Base-by-base conservation (phyloP, 1,140 invertebrate genomes). In the Physella acuta region DNA sequence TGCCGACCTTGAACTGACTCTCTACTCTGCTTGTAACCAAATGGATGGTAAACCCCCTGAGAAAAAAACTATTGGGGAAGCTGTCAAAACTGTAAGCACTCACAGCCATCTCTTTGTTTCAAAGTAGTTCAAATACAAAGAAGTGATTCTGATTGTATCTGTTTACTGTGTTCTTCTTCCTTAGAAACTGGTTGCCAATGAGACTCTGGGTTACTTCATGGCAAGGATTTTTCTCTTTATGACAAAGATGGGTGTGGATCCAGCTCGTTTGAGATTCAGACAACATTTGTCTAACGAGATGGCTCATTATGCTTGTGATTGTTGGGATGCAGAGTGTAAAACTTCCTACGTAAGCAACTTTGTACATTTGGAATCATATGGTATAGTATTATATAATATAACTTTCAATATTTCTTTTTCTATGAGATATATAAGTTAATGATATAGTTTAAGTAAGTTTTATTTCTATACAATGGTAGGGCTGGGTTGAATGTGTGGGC, bases 241-340 rank as follows among this genome's bases (percentile, higher is more conserved):
- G 71, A 74, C 92, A 14, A 91, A 91, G 78, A 90, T 96, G 73
- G 98, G 98, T 60, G 90, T 99, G 60, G 91, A 97, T 84, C 86
- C 90, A 0, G 89, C 90, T 26, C 92, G 91, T 79, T 81, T 99
- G 34, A 89, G 98, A 28, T 99, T 99, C 86, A 89, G 98, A 52
- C 98, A 99, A 82, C 98, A 99, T 80, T 94, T 99, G 93, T 88
- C 90, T 65, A 99, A 99, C 87, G 98, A 99, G 88, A 99, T 99
- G 97, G 98, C 98, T 77, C 98, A 99, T 87, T 99, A 99, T 87
- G 98, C 98, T n/a, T 93, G 93, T 85, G 97, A 99, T 82, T 99
- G 97, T 80, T 99, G 97, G 97, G 97, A 99, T 88, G 96, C 95
- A 4, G 96, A 99, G 84, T 93, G 92, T 79, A 88, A 97, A 4